phyloP scores from a whole-genome alignment of 2,113 vertebrate species.

The Shinisaurus crocodilurus region DNA sequence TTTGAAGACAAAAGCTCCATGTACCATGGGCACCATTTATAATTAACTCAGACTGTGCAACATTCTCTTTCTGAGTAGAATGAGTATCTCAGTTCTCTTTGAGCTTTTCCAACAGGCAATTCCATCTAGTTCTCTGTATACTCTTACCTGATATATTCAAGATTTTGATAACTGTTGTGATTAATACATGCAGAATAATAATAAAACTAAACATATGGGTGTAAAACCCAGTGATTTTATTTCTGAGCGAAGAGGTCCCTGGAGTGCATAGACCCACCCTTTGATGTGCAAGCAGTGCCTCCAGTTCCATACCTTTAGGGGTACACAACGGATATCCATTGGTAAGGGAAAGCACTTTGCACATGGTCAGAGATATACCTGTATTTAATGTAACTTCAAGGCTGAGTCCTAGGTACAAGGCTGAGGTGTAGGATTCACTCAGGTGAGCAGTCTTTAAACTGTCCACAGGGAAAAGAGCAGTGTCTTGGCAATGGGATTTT shows the following conservation, averaged over 20 bases:
- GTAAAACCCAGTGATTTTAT: neutral
- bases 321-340: neutral
- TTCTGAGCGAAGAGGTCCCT: neutral
- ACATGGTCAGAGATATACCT: neutral
- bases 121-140: neutral
- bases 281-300: neutral
- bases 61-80: neutral
- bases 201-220: neutral
- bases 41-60: neutral
- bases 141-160: neutral
- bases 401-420: neutral
- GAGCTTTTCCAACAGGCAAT: neutral
- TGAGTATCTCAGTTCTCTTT: neutral
- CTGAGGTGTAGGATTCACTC: neutral
- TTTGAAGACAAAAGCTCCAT: constrained; percentile 40
- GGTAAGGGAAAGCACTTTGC: neutral
- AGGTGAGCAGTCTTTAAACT: too few relatives aligned
- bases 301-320: neutral
- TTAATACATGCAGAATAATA: neutral
- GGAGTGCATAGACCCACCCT: neutral
- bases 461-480: neutral
- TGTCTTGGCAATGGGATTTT: neutral
- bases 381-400: neutral
- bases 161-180: neutral
- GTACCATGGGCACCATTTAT: constrained; percentile 1